A percentile compares a stretch with the other conserved stretches of the same genome.
These are phyloP conservation scores for Drosophila paracracens DNA, from an alignment of 2,888 invertebrate genomes.

Conservation along the genomic window DNA sequence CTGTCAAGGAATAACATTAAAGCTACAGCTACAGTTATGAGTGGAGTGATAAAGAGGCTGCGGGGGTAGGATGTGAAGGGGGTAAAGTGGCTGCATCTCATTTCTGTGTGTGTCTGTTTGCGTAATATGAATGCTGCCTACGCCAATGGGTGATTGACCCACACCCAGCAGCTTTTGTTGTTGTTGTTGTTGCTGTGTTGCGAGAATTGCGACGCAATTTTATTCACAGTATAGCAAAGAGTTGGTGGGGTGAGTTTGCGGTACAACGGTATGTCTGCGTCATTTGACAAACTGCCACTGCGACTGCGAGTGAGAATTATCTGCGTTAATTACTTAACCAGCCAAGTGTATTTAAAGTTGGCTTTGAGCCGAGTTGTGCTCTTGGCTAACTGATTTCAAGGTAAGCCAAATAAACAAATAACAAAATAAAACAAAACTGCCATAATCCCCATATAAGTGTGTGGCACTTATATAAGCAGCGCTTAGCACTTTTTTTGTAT, in stretches of 20 bases:
- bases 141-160: conserved; percentile 46
- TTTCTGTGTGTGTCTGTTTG: conserved; percentile 9
- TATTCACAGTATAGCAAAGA: not conserved
- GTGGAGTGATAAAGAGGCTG: not conserved
- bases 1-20: conserved; percentile 13
- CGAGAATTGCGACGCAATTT: conserved; percentile 63
- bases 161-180: conserved; percentile 13
- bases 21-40: not conserved
- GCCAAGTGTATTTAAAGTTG: conserved; percentile 12
- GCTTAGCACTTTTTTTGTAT: not conserved
- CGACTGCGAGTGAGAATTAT: conserved; percentile 15
- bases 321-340: conserved; percentile 2
- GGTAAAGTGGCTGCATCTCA: conserved; percentile 21
- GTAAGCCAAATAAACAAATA: conserved; percentile 42
- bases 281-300: conserved; percentile 29
- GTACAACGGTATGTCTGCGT: conserved; percentile 52
- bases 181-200: not conserved
- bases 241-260: not conserved
- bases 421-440: conserved; percentile 1
- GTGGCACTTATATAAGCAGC: conserved; percentile 41
- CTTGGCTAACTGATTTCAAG: conserved; percentile 49
- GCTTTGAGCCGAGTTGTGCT: conserved; percentile 24
- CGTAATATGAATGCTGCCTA: not conserved
- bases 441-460: conserved; percentile 36
- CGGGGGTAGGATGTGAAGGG: no score